Conservation (phyloP, 2,113 vertebrate species). For the Cochlearius cochlearius region DNA sequence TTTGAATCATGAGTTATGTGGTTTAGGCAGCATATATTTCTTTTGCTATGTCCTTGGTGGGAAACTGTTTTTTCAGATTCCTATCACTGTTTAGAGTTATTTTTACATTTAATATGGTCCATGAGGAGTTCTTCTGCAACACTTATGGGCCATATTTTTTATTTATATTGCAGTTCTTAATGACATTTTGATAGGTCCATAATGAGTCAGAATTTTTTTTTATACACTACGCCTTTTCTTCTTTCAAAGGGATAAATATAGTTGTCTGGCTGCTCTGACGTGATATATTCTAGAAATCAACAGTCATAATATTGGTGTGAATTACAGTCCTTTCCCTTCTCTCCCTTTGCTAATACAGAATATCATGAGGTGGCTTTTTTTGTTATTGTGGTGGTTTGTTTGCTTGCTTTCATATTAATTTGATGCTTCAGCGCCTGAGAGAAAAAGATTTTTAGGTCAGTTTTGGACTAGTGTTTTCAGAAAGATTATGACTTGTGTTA, state of each 20-base stretch:
- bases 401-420: not conserved
- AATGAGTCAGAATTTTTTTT: slow-evolving; percentile 7
- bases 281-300: not conserved
- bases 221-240: not conserved
- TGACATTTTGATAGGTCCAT: slow-evolving; percentile 13
- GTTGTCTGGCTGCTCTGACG: not conserved
- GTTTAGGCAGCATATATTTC: not conserved
- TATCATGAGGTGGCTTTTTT: not conserved
- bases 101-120: slow-evolving; percentile 41
- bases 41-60: not conserved
- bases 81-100: not conserved
- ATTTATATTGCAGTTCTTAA: not conserved
- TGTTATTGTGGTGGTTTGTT: accelerated
- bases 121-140: not conserved
- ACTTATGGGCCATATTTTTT: not conserved
- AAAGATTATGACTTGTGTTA: not conserved
- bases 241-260: not conserved
- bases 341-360: not conserved
- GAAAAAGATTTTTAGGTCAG: not conserved
- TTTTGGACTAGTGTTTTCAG: not conserved
- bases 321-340: not conserved
- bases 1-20: slow-evolving; percentile 11
- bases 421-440: not conserved
- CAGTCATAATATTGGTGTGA: not conserved
- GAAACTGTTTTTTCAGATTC: slow-evolving; percentile 11